Evolutionary conservation across 2,113 vertebrate species (phyloP).

Genomic region (Leptosomus discolor): DNA sequence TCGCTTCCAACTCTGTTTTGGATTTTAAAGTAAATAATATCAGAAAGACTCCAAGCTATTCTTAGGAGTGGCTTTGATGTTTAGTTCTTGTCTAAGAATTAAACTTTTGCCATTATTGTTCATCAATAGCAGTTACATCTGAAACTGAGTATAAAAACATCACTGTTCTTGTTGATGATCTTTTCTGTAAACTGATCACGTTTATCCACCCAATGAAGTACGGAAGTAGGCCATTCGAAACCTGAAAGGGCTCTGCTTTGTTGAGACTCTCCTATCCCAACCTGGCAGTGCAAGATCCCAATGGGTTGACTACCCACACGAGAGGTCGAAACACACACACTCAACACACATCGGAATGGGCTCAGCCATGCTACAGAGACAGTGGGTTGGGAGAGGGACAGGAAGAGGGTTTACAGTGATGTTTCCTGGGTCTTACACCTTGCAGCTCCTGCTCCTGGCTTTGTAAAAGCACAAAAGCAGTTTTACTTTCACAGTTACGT

Average conservation of each 20-base stretch:
- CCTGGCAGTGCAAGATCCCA: neutral
- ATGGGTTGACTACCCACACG: neutral
- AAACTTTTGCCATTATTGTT: neutral
- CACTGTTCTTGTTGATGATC: neutral
- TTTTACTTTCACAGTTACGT: neutral
- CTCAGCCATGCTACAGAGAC: neutral
- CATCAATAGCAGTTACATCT: neutral
- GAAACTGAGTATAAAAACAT: neutral
- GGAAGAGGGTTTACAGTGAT: neutral
- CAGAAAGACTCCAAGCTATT: neutral
- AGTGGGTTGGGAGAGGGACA: neutral
- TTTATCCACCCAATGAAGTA: neutral
- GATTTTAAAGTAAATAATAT: neutral
- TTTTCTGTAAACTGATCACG: neutral
- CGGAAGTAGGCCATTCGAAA: neutral
- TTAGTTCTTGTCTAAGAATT: neutral
- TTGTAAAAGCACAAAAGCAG: neutral
- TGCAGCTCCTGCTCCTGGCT: neutral
- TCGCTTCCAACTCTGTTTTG: neutral
- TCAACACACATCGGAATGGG: neutral
- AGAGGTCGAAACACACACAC: neutral
- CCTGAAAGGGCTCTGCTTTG: neutral
- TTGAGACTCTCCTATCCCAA: neutral
- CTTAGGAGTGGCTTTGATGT: neutral
- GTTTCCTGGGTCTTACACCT: neutral